Evolutionary conservation across 2,113 vertebrate genomes (phyloP).

Genomic region (Odocoileus virginianus): DNA sequence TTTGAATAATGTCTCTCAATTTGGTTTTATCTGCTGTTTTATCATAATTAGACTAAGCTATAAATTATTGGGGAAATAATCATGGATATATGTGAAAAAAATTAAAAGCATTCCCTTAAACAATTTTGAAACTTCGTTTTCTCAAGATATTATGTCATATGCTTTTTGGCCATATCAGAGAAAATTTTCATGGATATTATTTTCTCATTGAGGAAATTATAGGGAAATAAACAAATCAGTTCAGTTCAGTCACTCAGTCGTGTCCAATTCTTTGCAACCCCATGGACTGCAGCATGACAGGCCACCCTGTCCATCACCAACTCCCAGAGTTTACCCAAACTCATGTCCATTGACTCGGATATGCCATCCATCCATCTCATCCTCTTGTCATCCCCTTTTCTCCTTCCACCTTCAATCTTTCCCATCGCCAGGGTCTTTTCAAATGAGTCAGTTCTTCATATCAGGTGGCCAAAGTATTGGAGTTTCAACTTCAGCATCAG

Average conservation of each 20-base stretch:
- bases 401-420: background rate
- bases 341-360: background rate
- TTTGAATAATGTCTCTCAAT: background rate
- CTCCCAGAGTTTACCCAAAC: background rate
- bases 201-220: background rate
- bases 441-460: background rate
- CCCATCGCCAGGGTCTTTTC: background rate
- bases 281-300: background rate
- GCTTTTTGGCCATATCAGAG: background rate
- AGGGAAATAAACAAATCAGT: background rate
- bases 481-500: background rate
- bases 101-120: conserved; percentile 6
- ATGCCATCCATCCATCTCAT: background rate
- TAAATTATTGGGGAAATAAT: background rate
- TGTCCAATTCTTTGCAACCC: background rate
- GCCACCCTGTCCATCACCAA: background rate
- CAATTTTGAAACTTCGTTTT: conserved; percentile 2
- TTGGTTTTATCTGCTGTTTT: background rate
- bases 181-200: background rate
- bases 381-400: background rate
- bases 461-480: background rate
- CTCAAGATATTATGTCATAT: background rate
- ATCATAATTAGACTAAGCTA: background rate
- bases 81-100: background rate
- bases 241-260: background rate